phyloP scores from a whole-genome alignment of 2,888 invertebrate species.

The Pogonocherus hispidulus region DNA sequence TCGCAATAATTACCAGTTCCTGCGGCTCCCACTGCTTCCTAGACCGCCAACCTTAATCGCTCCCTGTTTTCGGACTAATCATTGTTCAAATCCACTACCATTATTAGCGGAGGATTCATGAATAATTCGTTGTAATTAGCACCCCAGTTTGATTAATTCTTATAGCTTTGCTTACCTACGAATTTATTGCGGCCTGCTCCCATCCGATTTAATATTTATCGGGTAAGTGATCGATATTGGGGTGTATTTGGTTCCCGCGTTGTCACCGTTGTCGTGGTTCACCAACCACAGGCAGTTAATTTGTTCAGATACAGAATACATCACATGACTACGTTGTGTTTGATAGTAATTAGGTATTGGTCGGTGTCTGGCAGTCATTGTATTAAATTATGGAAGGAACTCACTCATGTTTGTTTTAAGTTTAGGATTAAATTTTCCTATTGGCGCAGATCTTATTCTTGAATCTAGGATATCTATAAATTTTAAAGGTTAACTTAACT shows the following conservation, averaged over 20 bases:
- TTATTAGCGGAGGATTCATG: constrained; percentile 55
- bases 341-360: too few species aligned
- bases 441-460: too few species aligned
- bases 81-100: constrained; percentile 55
- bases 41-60: constrained; percentile 55
- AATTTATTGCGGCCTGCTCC: constrained; percentile 39
- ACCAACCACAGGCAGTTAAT: neutral
- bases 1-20: constrained; percentile 42
- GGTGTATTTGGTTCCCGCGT: neutral
- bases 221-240: constrained; percentile 13
- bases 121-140: constrained; percentile 56
- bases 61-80: constrained; percentile 57
- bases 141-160: constrained; percentile 55
- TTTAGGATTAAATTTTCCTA: too few species aligned
- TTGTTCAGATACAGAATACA: neutral
- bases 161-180: constrained; percentile 46
- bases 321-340: too few species aligned
- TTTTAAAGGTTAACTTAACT: too few species aligned
- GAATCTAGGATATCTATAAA: too few species aligned
- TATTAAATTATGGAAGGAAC: too few species aligned
- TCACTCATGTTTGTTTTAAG: too few species aligned
- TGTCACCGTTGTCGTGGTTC: neutral
- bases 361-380: too few species aligned
- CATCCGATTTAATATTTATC: constrained; percentile 26
- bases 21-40: constrained; percentile 35